Evolutionary conservation across 2,888 invertebrate genomes (phyloP).

Genomic region (Leucoma salicis): DNA sequence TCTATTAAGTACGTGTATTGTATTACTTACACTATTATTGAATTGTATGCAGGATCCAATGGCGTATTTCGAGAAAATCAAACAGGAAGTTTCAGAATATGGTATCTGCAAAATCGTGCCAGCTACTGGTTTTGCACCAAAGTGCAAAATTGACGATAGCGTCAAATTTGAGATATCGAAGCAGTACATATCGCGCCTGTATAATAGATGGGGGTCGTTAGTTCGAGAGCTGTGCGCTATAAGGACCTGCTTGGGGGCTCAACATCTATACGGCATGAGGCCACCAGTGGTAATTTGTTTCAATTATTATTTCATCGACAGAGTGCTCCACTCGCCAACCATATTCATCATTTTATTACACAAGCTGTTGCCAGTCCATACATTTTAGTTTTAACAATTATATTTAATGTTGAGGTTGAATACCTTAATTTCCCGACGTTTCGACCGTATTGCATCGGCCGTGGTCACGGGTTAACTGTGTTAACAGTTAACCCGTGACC

Average conservation of each 20-base stretch:
- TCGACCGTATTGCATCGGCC: no score
- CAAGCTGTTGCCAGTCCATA: no score
- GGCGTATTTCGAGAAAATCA: conserved; percentile 90
- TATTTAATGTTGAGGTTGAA: no score
- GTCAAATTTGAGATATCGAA: conserved; percentile 93
- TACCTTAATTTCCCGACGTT: no score
- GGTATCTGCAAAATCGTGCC: conserved; percentile 95
- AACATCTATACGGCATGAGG: conserved; percentile 87
- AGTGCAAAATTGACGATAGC: conserved; percentile 91
- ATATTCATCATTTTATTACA: no score
- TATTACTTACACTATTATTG: not conserved
- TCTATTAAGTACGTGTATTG: not conserved
- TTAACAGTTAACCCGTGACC: no score
- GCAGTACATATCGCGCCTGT: conserved; percentile 94
- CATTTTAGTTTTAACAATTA: no score
- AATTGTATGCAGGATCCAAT: conserved; percentile 86
- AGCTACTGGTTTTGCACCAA: conserved; percentile 87
- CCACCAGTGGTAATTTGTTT: conserved; percentile 87
- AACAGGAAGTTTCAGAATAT: conserved; percentile 87
- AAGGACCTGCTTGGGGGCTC: conserved; percentile 88
- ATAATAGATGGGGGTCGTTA: conserved; percentile 94
- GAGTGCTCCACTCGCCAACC: no score
- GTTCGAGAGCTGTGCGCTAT: conserved; percentile 93
- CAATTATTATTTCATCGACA: no score
- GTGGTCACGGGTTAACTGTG: no score